Base-by-base conservation (phyloP, 2,888 invertebrate genomes). In the Hipparchia semele region DNA sequence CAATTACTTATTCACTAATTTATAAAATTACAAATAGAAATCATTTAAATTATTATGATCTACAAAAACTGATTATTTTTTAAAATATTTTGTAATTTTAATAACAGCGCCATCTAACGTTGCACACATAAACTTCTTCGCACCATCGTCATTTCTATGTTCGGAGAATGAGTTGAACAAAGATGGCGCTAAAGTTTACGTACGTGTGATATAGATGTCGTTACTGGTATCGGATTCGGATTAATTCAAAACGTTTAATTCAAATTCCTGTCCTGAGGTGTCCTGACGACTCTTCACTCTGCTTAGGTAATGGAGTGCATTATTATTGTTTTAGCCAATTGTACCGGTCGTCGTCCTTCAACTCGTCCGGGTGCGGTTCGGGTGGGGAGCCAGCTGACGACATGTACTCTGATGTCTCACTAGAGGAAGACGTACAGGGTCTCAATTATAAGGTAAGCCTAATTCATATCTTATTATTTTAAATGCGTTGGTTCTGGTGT, bases 381-480 rank as follows among this genome's bases (percentile, higher is more conserved):
- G 97, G 96, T 86, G 98, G 98, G 91, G 98, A 98, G 92, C 97
- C 97, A 84, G 97, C 97, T 73, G 98, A 98, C 95, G 98, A 98
- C 93, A 97, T 98, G 96, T 98, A 98, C 95, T 98, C 98, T 79
- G 98, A 99, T 94, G 98, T 97, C 72, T 98, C 98, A 80, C 94
- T 98, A 80, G 97, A 97, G 88, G 98, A 99, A 88, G 98, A 98
- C 92, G 97, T 99, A 73, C 96, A 98, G 91, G 98, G 98, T 92
- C 96, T 99, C 85, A 98, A 97, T 92, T 98, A 98, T 90, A 98
- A 98, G 96, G 99, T 98, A 80, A 87, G 92, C 73, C 23, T 61
- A 23, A 56, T 56, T 56, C n/a, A 2, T 58, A 58, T 10, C 10
- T 39, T 39, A 13, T 7, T 58, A 49, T 49, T 49, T 7, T 8